Conservation (phyloP, 2,113 vertebrate species). For the Epinephelus fuscoguttatus region DNA sequence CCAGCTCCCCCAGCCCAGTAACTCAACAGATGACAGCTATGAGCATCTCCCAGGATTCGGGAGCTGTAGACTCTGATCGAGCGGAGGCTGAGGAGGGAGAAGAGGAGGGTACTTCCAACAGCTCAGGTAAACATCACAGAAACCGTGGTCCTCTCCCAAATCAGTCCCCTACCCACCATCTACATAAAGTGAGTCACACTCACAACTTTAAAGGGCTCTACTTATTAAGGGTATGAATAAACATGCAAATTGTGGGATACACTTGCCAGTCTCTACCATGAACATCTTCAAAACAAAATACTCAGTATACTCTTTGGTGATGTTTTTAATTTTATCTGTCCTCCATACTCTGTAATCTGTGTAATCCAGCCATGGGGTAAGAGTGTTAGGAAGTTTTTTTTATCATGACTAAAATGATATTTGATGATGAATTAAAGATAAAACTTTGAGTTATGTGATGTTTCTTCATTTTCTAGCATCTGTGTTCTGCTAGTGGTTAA, state of each 20-base stretch:
- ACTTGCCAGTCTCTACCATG: neutral
- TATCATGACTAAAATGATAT: neutral
- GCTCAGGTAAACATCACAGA: conserved; percentile 72
- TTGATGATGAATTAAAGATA: neutral
- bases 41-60: conserved; percentile 91
- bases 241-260: neutral
- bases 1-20: conserved; percentile 88
- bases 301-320: neutral
- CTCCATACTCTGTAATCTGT: neutral
- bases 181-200: neutral
- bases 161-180: neutral
- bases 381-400: neutral
- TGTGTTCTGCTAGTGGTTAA: neutral
- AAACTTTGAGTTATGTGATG: neutral
- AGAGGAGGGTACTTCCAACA: conserved; percentile 80
- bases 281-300: neutral
- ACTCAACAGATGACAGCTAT: conserved; percentile 94
- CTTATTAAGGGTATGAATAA: neutral
- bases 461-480: neutral
- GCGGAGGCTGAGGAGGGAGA: conserved; percentile 81
- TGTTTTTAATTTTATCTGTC: neutral
- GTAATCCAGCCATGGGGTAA: neutral
- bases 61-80: conserved; percentile 83
- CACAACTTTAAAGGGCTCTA: neutral
- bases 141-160: neutral